These are phyloP conservation scores for Gobiocypris rarus DNA, from an alignment of 2,113 vertebrate genomes.

Conservation along the genomic window DNA sequence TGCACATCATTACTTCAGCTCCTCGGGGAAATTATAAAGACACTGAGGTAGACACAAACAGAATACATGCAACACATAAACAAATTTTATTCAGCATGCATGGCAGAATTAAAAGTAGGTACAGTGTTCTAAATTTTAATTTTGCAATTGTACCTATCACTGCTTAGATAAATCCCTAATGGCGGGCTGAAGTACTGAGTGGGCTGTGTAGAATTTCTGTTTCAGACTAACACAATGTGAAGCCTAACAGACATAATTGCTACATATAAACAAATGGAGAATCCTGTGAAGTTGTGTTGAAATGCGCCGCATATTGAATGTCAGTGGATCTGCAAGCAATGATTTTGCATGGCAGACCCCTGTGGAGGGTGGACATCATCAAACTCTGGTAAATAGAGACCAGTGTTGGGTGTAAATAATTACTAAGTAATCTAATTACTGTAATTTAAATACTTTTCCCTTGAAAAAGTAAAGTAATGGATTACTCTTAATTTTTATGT, in stretches of 20 bases:
- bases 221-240: background rate
- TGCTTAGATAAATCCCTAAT: background rate
- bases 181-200: background rate
- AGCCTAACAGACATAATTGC: background rate
- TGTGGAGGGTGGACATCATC: background rate
- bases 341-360: background rate
- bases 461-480: too few relatives aligned
- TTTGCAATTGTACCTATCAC: background rate
- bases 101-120: background rate
- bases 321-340: background rate
- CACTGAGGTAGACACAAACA: background rate
- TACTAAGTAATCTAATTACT: too few relatives aligned
- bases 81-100: background rate
- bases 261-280: constrained; percentile 1
- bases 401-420: too few relatives aligned
- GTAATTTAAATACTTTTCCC: too few relatives aligned
- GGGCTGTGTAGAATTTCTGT: background rate
- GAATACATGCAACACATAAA: background rate
- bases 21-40: background rate
- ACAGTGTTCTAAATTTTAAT: background rate
- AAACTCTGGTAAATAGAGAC: background rate
- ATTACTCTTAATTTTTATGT: too few relatives aligned
- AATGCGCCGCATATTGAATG: background rate
- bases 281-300: background rate
- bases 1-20: background rate